Percentiles rank a stretch among this genome's conserved stretches.
Conservation (phyloP, 2,797 vertebrate species). For the Cyclura pinguis region DNA sequence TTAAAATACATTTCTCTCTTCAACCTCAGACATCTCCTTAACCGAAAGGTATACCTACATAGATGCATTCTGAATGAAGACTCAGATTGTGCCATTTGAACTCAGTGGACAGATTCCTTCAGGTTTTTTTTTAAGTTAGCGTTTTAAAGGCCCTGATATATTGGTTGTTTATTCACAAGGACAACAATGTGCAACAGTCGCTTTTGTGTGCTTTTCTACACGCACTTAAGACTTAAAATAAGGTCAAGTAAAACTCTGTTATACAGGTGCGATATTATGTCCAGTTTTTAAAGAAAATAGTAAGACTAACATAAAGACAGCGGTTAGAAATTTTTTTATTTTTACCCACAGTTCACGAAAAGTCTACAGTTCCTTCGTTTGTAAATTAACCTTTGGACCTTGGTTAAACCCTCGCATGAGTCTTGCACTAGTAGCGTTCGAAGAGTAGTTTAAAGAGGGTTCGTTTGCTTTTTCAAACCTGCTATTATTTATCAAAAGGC, state of each 20-base stretch:
- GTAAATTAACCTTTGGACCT: not conserved
- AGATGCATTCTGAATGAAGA: not conserved
- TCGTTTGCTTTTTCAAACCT: not conserved
- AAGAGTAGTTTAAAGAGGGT: not conserved
- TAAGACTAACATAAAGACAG: not conserved
- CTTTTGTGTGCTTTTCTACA: not conserved
- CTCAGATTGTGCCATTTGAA: too few species aligned
- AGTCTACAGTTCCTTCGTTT: not conserved
- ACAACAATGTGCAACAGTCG: slow-evolving; percentile 25
- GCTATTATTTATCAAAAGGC: not conserved
- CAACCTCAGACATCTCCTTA: slow-evolving; percentile 40
- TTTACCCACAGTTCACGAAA: not conserved
- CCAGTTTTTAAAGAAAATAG: not conserved
- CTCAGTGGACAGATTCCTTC: too few species aligned
- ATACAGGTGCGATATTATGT: not conserved
- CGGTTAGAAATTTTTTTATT: not conserved
- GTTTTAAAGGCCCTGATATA: too few species aligned
- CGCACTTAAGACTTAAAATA: not conserved
- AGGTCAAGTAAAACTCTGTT: not conserved
- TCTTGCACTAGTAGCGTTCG: not conserved
- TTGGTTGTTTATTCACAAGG: slow-evolving; percentile 29
- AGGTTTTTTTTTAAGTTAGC: too few species aligned
- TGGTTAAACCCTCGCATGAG: not conserved
- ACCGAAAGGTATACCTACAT: not conserved
- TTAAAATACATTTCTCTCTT: slow-evolving; percentile 47